phyloP scores from a whole-genome alignment of 1,140 invertebrate species.

The Rhynchophorus ferrugineus region DNA sequence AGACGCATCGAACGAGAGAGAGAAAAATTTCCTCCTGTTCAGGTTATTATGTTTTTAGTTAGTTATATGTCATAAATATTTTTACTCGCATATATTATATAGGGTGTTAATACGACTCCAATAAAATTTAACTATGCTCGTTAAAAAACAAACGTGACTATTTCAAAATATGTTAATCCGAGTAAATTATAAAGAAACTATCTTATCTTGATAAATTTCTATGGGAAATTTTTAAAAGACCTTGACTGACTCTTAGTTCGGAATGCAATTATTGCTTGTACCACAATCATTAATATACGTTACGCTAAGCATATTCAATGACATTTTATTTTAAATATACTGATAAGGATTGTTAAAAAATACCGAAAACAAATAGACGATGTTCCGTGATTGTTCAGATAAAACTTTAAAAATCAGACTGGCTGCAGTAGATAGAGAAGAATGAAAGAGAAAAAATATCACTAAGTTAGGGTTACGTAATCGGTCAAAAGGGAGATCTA shows the following conservation, averaged over 20 bases:
- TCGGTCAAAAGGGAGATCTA: constrained; percentile 32
- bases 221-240: not conserved
- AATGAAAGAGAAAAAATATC: constrained; percentile 19
- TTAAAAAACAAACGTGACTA: too few species aligned
- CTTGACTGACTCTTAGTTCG: not conserved
- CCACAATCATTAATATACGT: not conserved
- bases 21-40: constrained; percentile 11
- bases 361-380: constrained; percentile 16
- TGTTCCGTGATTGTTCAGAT: constrained; percentile 3
- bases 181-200: too few species aligned
- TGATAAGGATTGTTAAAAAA: constrained; percentile 20
- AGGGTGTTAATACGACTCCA: too few species aligned
- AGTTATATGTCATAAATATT: too few species aligned
- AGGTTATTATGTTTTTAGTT: constrained; percentile 19
- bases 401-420: constrained; percentile 4
- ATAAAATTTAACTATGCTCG: too few species aligned
- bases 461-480: constrained; percentile 27
- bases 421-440: constrained; percentile 14
- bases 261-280: not conserved
- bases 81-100: too few species aligned
- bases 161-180: too few species aligned
- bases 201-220: not conserved
- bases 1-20: constrained; percentile 17
- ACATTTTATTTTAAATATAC: too few species aligned
- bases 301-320: too few species aligned